Conservation (phyloP, 2,888 invertebrate genomes). For the Anagyrus pseudococci region DNA sequence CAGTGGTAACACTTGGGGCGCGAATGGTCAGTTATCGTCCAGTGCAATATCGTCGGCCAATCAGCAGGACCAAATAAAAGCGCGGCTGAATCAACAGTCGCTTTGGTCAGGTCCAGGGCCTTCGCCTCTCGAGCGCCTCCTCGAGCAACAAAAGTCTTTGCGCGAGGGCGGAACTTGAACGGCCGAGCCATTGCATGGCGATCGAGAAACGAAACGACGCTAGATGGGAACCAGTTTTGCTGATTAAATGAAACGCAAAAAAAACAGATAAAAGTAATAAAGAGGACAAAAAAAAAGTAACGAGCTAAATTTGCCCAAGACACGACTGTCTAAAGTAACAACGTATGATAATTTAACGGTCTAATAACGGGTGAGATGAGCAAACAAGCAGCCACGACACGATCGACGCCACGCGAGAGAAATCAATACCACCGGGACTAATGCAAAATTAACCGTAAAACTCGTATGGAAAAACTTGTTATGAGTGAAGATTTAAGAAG, state of each 20-base stretch:
- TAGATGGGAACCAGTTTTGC: slow-evolving; percentile 34
- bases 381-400: slow-evolving; percentile 9
- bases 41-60: slow-evolving; percentile 7
- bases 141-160: slow-evolving; percentile 81
- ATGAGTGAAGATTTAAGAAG: background rate
- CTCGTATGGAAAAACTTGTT: background rate
- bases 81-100: slow-evolving; percentile 66
- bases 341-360: background rate
- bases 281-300: slow-evolving; percentile 8
- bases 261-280: slow-evolving; percentile 7
- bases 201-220: slow-evolving; percentile 36
- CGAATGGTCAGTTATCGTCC: slow-evolving; percentile 35
- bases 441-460: background rate
- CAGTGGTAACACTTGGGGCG: slow-evolving; percentile 57
- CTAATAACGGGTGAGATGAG: background rate
- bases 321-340: background rate
- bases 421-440: background rate
- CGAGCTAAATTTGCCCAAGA: background rate
- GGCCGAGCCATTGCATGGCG: slow-evolving; percentile 16
- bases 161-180: slow-evolving; percentile 62
- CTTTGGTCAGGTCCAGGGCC: slow-evolving; percentile 80
- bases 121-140: slow-evolving; percentile 78
- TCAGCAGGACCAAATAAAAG: slow-evolving; percentile 48
- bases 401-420: background rate
- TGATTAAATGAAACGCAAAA: slow-evolving; percentile 16